Evolutionary conservation across 2,113 vertebrate genomes (phyloP).

Genomic region (Tylochromis polylepis): DNA sequence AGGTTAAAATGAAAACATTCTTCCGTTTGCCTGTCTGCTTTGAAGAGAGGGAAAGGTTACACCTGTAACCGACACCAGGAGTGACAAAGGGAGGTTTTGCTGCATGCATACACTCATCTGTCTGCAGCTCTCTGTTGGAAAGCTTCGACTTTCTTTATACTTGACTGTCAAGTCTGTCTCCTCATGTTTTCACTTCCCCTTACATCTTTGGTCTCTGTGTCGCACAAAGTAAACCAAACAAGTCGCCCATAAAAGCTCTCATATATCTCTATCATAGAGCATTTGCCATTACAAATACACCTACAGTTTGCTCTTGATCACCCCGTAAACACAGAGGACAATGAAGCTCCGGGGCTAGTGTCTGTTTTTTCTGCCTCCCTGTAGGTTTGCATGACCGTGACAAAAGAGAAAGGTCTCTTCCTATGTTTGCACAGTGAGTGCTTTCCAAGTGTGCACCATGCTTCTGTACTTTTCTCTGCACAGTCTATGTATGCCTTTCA

Average conservation of each 20-base stretch:
- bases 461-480: constrained; percentile 34
- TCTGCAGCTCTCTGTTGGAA: not conserved
- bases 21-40: not conserved
- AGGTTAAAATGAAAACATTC: not conserved
- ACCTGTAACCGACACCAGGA: constrained; percentile 16
- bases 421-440: constrained; percentile 41
- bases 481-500: constrained; percentile 24
- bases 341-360: constrained; percentile 2
- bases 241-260: not conserved
- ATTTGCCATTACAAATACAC: constrained; percentile 3
- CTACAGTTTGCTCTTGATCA: not conserved
- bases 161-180: not conserved
- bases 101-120: not conserved
- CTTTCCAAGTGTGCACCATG: constrained; percentile 16
- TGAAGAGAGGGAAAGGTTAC: not conserved
- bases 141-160: constrained; percentile 14
- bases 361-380: constrained; percentile 38
- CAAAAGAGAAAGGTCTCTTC: constrained; percentile 50
- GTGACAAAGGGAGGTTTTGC: not conserved
- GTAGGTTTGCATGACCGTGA: constrained; percentile 52
- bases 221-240: not conserved
- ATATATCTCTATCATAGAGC: not conserved
- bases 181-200: constrained; percentile 29
- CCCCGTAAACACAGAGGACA: constrained; percentile 16
- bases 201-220: not conserved